Conservation (phyloP, 2,888 invertebrate species). For the Pachliopta kotzebuea region DNA sequence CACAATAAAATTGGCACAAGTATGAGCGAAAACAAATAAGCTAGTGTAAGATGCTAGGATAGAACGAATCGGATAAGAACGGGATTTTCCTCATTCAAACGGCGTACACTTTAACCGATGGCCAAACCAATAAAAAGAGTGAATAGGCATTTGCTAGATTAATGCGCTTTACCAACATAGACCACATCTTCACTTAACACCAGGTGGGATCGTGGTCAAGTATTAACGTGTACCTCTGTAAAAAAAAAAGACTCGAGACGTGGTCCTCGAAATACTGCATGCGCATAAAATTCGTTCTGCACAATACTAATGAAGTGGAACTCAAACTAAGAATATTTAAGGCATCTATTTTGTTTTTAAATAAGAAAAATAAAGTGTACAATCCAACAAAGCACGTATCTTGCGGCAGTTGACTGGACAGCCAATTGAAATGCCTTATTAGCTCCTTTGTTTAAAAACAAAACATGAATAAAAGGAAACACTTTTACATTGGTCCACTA, state of each 20-base stretch:
- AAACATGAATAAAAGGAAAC: not conserved
- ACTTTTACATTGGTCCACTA: not conserved
- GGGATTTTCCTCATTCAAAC: conserved; percentile 20
- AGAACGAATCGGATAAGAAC: conserved; percentile 11
- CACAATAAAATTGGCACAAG: conserved; percentile 1
- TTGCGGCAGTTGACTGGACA: conserved; percentile 6
- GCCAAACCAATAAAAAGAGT: too few species aligned
- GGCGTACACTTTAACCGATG: conserved; percentile 4
- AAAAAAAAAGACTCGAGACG: not conserved
- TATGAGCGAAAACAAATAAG: conserved; percentile 8
- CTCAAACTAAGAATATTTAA: conserved; percentile 18
- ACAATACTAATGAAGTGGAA: conserved; percentile 24
- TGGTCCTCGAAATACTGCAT: conserved; percentile 11
- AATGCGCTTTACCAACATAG: too few species aligned
- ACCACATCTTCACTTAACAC: too few species aligned
- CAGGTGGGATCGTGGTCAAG: too few species aligned
- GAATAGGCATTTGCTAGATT: too few species aligned
- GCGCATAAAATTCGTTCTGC: conserved; percentile 15
- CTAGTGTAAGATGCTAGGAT: not conserved
- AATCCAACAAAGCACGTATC: not conserved
- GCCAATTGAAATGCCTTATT: conserved; percentile 1
- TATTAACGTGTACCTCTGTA: too few species aligned
- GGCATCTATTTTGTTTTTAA: conserved; percentile 18
- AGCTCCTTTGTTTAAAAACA: conserved; percentile 2
- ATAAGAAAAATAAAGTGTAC: conserved; percentile 9